A percentile compares a stretch with the other conserved stretches of the same genome.
Evolutionary conservation across 1,140 invertebrate species (phyloP).

Genomic region (Meloidogyne hapla): DNA sequence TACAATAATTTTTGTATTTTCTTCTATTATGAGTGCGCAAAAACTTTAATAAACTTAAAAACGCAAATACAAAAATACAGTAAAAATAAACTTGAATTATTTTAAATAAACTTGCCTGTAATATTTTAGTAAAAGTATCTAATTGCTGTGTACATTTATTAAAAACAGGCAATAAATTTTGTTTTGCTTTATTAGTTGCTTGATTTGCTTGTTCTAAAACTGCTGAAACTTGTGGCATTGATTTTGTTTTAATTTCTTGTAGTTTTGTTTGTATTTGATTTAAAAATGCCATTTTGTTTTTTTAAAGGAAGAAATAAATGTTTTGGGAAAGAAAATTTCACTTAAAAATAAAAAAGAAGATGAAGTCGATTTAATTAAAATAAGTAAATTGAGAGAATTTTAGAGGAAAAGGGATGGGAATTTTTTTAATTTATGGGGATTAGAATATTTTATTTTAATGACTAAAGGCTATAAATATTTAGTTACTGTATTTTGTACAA

Average conservation of each 20-base stretch:
- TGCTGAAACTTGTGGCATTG: conserved; percentile 39
- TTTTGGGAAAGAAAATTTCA: not conserved
- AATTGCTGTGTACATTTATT: conserved; percentile 54
- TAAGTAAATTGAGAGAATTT: not conserved
- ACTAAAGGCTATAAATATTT: not conserved
- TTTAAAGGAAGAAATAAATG: not conserved
- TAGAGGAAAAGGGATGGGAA: not conserved
- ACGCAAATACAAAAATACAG: too few species aligned
- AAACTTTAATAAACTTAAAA: too few species aligned
- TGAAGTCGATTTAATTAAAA: not conserved
- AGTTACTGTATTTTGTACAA: too few species aligned
- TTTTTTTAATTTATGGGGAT: not conserved
- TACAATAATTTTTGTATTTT: too few species aligned
- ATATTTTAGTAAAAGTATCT: conserved; percentile 58
- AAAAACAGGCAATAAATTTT: conserved; percentile 50
- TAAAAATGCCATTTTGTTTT: conserved; percentile 46
- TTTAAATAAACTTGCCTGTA: conserved; percentile 35
- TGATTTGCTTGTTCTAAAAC: conserved; percentile 49
- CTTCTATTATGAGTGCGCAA: too few species aligned
- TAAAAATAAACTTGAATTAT: too few species aligned
- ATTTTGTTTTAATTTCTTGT: conserved; percentile 50
- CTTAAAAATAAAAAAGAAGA: not conserved
- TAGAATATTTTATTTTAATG: not conserved
- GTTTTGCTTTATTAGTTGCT: conserved; percentile 48
- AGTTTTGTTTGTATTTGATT: conserved; percentile 45